Evolutionary conservation across 2,888 invertebrate genomes (phyloP).

Genomic region (Himalopsyche kuldschensis): DNA sequence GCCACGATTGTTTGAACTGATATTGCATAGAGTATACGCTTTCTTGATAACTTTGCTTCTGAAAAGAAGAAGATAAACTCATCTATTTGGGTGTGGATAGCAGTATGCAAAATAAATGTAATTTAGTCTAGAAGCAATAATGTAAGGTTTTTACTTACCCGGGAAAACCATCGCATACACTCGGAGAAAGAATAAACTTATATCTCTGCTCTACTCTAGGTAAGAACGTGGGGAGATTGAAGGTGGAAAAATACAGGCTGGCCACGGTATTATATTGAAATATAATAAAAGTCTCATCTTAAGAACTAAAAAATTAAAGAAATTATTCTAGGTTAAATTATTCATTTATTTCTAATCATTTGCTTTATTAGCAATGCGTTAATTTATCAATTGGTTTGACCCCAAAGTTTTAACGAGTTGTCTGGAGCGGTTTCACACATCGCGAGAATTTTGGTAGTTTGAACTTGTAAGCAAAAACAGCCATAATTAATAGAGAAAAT

Average conservation of each 20-base stretch:
- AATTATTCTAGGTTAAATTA: too few relatives aligned
- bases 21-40: constrained; percentile 13
- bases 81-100: constrained; percentile 39
- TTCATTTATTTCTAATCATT: too few relatives aligned
- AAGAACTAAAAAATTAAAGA: too few relatives aligned
- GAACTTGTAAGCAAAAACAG: too few relatives aligned
- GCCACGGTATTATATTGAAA: neutral
- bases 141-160: constrained; percentile 40
- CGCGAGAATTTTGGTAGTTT: too few relatives aligned
- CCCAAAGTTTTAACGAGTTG: too few relatives aligned
- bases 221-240: neutral
- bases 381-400: too few relatives aligned
- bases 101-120: constrained; percentile 41
- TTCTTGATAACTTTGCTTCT: constrained; percentile 39
- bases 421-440: too few relatives aligned
- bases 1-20: neutral
- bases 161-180: constrained; percentile 24
- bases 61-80: constrained; percentile 38
- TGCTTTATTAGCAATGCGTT: too few relatives aligned
- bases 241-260: neutral
- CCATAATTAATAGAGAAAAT: too few relatives aligned
- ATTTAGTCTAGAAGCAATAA: constrained; percentile 41
- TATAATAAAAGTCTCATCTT: too few relatives aligned
- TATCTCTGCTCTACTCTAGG: constrained; percentile 18
- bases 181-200: constrained; percentile 39